A percentile compares a stretch with the other conserved stretches of the same genome.
These are phyloP conservation scores for Mesorhabditis sp. DNA, from an alignment of 2,888 invertebrate species.

Conservation along the genomic window DNA sequence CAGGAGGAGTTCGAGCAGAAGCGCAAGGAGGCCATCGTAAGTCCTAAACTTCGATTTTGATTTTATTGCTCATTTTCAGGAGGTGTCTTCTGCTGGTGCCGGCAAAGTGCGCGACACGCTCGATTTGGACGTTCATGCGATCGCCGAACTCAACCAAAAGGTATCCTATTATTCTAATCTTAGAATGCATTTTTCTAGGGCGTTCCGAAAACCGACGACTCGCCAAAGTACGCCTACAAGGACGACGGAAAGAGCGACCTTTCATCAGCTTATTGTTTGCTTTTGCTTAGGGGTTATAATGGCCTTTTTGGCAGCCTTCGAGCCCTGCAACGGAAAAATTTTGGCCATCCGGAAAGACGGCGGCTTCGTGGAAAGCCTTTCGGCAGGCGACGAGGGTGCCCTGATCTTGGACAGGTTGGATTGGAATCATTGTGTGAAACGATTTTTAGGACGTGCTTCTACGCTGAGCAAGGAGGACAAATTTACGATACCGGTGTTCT, in stretches of 20 bases:
- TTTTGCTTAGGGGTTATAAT: constrained; percentile 9
- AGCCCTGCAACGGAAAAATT: constrained; percentile 66
- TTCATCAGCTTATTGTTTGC: constrained; percentile 71
- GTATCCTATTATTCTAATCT: not conserved
- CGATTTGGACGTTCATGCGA: constrained; percentile 88
- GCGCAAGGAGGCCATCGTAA: constrained; percentile 74
- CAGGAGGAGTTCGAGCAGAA: constrained; percentile 85
- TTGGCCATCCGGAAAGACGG: constrained; percentile 73
- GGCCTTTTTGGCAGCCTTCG: constrained; percentile 22
- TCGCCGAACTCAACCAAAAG: constrained; percentile 76
- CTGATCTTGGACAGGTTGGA: constrained; percentile 77
- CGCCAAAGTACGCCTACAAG: constrained; percentile 82
- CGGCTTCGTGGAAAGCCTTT: constrained; percentile 77
- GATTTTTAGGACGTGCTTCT: constrained; percentile 70
- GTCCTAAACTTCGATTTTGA: constrained; percentile 5
- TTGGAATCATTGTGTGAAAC: constrained; percentile 63
- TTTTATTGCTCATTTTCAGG: constrained; percentile 57
- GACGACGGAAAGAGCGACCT: constrained; percentile 62
- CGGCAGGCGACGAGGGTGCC: constrained; percentile 83
- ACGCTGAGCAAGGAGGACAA: constrained; percentile 98
- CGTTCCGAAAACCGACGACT: constrained; percentile 81
- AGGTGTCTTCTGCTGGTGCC: constrained; percentile 72
- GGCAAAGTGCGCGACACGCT: constrained; percentile 73
- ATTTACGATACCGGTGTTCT: constrained; percentile 91
- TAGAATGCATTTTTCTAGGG: constrained; percentile 60